These are phyloP conservation scores for Pristionchus japonicus DNA, from an alignment of 2,888 invertebrate species.

Conservation along the genomic window DNA sequence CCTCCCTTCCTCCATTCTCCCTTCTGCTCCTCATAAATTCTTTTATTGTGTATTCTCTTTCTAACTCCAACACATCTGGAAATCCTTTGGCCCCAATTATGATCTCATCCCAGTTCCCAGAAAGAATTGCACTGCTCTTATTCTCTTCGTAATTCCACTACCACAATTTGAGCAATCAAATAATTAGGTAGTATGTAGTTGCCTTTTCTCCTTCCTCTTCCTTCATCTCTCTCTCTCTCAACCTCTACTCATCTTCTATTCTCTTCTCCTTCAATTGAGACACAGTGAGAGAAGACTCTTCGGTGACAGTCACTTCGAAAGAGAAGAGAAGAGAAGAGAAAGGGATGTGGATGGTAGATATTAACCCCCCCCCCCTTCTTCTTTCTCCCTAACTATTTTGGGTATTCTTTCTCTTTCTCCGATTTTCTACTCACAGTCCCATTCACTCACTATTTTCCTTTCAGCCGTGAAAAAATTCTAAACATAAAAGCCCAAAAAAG, in stretches of 20 bases:
- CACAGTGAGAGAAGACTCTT: constrained; percentile 7
- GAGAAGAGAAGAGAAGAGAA: constrained; percentile 37
- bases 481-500: not conserved
- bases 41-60: not conserved
- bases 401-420: not conserved
- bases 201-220: not conserved
- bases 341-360: not conserved
- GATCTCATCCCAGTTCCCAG: not conserved
- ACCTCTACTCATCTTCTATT: constrained; percentile 35
- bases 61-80: not conserved
- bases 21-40: not conserved
- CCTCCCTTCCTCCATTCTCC: not conserved
- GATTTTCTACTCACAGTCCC: constrained; percentile 15
- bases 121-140: not conserved
- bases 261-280: constrained; percentile 26
- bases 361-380: not conserved
- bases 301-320: constrained; percentile 33
- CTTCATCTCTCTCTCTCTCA: constrained; percentile 32
- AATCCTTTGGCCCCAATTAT: not conserved
- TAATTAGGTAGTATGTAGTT: not conserved
- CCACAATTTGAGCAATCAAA: not conserved
- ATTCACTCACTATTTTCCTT: not conserved
- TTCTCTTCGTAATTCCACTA: not conserved
- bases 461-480: too few relatives aligned
- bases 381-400: constrained; percentile 36